These are phyloP conservation scores for Thereva nobilitata DNA, from an alignment of 2,888 invertebrate species.

Conservation along the genomic window DNA sequence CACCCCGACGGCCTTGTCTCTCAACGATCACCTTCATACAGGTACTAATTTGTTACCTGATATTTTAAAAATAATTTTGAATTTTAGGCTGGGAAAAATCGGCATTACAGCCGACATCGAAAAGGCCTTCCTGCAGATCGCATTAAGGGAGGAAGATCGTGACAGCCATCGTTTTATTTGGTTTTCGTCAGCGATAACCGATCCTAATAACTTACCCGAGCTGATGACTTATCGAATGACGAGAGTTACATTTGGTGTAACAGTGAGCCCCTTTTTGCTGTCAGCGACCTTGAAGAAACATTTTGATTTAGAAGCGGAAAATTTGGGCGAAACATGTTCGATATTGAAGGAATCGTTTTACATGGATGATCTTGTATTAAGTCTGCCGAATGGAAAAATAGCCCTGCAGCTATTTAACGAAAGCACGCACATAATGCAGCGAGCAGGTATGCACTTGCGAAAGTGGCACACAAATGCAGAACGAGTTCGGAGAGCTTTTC, in stretches of 20 bases:
- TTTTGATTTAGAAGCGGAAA: neutral
- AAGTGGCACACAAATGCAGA: conserved; percentile 4
- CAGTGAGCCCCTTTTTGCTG: neutral
- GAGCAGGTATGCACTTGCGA: neutral
- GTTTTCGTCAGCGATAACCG: neutral
- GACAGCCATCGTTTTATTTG: neutral
- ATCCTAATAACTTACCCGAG: neutral
- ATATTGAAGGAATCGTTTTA: conserved; percentile 4
- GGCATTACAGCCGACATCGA: neutral
- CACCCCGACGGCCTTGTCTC: neutral
- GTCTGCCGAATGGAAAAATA: neutral
- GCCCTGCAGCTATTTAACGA: neutral
- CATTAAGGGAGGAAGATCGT: neutral
- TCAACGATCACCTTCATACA: conserved; percentile 1
- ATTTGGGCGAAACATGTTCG: neutral
- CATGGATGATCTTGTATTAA: conserved; percentile 5
- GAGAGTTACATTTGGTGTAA: conserved; percentile 5
- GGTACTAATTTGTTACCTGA: conserved; percentile 5
- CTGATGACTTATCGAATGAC: conserved; percentile 1
- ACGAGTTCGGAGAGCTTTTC: neutral
- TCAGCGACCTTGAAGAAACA: conserved; percentile 5
- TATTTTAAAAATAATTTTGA: conserved; percentile 6
- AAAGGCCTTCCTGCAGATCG: conserved; percentile 1
- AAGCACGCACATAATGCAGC: neutral
- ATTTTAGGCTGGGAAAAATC: conserved; percentile 1